These are phyloP conservation scores for Drosophila subquinaria DNA, from an alignment of 2,888 invertebrate genomes.

Conservation along the genomic window DNA sequence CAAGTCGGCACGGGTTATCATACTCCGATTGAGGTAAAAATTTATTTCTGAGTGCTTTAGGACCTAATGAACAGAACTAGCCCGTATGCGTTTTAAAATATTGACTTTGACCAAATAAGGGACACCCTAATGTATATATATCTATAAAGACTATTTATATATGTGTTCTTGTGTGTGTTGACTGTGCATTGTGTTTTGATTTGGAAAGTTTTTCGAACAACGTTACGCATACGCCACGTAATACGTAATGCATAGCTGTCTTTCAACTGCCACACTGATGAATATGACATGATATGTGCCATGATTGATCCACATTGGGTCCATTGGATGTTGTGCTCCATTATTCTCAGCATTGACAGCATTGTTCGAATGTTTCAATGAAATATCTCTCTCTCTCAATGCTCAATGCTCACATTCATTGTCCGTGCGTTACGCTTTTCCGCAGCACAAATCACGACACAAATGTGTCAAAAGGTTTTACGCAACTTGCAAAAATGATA, in stretches of 20 bases:
- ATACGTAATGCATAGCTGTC: constrained; percentile 11
- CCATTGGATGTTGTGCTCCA: constrained; percentile 37
- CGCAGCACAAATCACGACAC: constrained; percentile 45
- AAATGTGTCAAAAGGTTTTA: constrained; percentile 45
- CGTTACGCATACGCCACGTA: constrained; percentile 61
- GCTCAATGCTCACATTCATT: constrained; percentile 25
- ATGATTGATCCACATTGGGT: constrained; percentile 72
- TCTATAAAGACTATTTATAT: neutral
- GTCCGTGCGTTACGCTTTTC: constrained; percentile 33
- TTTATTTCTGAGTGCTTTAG: too few species aligned
- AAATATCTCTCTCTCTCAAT: constrained; percentile 25
- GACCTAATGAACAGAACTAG: too few species aligned
- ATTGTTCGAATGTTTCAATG: constrained; percentile 34
- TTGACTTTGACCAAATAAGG: too few species aligned
- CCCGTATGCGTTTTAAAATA: too few species aligned
- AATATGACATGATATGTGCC: constrained; percentile 61
- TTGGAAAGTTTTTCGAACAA: constrained; percentile 73
- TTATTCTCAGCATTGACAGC: constrained; percentile 46
- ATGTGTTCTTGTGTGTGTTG: neutral
- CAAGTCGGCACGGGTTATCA: too few species aligned
- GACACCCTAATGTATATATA: too few species aligned
- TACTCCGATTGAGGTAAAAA: too few species aligned
- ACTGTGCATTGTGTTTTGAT: constrained; percentile 67
- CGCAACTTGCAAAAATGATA: constrained; percentile 21
- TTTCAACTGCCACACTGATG: constrained; percentile 53